Evolutionary conservation across 2,113 vertebrate genomes (phyloP).

Genomic region (Chitala chitala): DNA sequence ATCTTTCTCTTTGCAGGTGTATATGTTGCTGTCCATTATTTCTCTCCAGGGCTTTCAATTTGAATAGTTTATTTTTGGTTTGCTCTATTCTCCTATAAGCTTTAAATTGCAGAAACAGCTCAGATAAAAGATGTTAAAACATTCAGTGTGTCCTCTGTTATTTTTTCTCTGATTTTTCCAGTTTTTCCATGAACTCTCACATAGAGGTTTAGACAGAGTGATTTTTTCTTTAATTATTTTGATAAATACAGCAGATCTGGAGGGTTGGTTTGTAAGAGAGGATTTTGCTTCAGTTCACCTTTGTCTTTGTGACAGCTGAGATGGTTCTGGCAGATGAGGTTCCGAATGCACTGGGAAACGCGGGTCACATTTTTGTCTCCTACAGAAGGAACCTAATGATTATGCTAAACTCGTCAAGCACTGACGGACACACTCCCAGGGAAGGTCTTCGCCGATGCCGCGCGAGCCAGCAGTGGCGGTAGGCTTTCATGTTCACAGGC

Average conservation of each 20-base stretch:
- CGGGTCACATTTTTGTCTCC: conserved; percentile 1
- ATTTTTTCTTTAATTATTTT: neutral
- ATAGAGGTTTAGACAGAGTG: neutral
- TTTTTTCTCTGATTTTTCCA: neutral
- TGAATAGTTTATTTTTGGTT: conserved; percentile 27
- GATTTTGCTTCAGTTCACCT: conserved; percentile 7
- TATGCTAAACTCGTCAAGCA: conserved; percentile 8
- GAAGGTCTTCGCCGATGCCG: neutral
- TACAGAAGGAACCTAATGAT: neutral
- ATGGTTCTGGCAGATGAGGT: neutral
- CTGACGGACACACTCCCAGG: neutral
- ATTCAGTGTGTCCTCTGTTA: conserved; percentile 8
- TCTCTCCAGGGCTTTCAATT: conserved; percentile 19
- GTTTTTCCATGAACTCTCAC: too few relatives aligned
- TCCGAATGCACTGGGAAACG: neutral
- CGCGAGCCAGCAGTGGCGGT: neutral
- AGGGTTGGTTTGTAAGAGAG: neutral
- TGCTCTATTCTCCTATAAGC: conserved; percentile 20
- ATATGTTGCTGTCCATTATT: conserved; percentile 25
- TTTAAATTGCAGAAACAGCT: conserved; percentile 28
- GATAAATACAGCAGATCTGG: conserved; percentile 9
- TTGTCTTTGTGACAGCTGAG: neutral
- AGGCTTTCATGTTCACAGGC: neutral
- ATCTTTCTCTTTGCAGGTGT: conserved; percentile 24
- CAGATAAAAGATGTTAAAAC: conserved; percentile 28